phyloP scores from a whole-genome alignment of 1,140 invertebrate species.

The Antheraea mylitta region DNA sequence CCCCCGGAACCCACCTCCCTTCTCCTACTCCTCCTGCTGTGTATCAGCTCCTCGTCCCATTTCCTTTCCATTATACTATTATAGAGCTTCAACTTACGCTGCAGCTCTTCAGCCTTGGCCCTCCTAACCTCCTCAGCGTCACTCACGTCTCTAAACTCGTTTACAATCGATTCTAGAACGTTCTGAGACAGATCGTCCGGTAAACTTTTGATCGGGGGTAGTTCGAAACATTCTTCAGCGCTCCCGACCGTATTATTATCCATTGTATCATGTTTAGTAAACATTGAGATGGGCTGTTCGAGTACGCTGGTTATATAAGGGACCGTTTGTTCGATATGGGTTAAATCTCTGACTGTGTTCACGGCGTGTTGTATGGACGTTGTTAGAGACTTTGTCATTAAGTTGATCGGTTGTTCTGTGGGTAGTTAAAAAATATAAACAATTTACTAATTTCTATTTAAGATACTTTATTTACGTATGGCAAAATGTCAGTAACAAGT shows the following conservation, averaged over 20 bases:
- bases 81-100: constrained; percentile 61
- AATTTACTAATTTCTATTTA: too few relatives aligned
- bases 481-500: too few relatives aligned
- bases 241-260: constrained; percentile 40
- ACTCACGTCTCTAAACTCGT: constrained; percentile 59
- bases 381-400: constrained; percentile 71
- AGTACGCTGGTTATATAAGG: constrained; percentile 60
- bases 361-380: constrained; percentile 67
- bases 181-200: constrained; percentile 58
- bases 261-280: constrained; percentile 46
- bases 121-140: constrained; percentile 50
- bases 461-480: too few relatives aligned
- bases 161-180: constrained; percentile 65
- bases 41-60: constrained; percentile 56
- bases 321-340: constrained; percentile 54
- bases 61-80: constrained; percentile 67
- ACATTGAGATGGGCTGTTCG: constrained; percentile 57
- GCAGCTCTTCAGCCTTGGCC: constrained; percentile 54
- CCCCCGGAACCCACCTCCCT: constrained; percentile 32
- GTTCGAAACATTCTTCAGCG: constrained; percentile 73
- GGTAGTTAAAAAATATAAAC: not conserved
- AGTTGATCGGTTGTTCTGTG: constrained; percentile 54
- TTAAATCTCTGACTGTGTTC: constrained; percentile 64
- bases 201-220: constrained; percentile 66
- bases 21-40: constrained; percentile 48